A percentile compares a stretch with the other conserved stretches of the same genome.
Conservation (phyloP, 92 coral and sea anemone species). For the Actinernus sp. region DNA sequence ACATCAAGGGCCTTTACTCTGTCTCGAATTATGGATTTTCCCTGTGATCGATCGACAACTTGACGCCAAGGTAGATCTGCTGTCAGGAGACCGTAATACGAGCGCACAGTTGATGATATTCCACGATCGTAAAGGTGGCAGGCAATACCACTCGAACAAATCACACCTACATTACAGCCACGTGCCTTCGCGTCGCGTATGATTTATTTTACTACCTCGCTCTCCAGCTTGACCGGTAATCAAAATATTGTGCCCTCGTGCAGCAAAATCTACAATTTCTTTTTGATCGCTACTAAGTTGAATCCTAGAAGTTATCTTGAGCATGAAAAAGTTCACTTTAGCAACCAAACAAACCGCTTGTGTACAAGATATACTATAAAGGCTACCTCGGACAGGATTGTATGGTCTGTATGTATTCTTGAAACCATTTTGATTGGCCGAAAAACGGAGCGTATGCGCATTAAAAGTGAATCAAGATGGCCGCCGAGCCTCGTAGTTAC, state of each 20-base stretch:
- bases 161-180: background rate
- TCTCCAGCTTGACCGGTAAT: conserved; percentile 34
- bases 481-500: too few species aligned
- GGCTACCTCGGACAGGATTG: too few species aligned
- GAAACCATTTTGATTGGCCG: too few species aligned
- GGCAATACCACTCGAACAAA: conserved; percentile 4
- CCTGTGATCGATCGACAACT: conserved; percentile 6
- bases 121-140: conserved; percentile 16
- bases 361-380: too few species aligned
- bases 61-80: conserved; percentile 14
- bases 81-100: conserved; percentile 6
- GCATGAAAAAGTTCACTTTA: too few species aligned
- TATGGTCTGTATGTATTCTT: too few species aligned
- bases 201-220: conserved; percentile 4
- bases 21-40: conserved; percentile 7
- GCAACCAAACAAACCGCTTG: too few species aligned
- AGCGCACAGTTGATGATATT: conserved; percentile 4
- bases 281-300: conserved; percentile 7
- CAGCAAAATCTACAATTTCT: conserved; percentile 9
- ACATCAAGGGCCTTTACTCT: background rate
- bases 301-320: background rate
- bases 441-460: too few species aligned
- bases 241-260: conserved; percentile 29
- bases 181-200: background rate
- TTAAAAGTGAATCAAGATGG: too few species aligned